Evolutionary conservation across 2,797 vertebrate genomes (phyloP).

Genomic region (Tokudaia muenninki): DNA sequence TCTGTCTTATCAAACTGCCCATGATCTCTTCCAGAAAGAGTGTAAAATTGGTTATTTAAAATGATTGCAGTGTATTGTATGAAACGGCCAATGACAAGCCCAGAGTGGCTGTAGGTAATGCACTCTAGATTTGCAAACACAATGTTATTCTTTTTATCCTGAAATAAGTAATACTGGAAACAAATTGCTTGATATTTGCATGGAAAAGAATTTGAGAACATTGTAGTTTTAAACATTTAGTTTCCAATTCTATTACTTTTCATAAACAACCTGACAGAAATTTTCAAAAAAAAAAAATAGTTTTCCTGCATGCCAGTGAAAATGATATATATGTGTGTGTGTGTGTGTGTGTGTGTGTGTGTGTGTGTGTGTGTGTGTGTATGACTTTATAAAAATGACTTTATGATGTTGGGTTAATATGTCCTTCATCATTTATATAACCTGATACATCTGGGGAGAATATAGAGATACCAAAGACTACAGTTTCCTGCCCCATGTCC

Average conservation of each 20-base stretch:
- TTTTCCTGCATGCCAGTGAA: background rate
- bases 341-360: too few relatives aligned
- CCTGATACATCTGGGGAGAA: background rate
- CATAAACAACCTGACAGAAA: background rate
- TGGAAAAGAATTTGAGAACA: slow-evolving; percentile 39
- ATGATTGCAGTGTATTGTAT: slow-evolving; percentile 29
- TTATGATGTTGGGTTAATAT: background rate
- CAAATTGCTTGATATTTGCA: slow-evolving; percentile 57
- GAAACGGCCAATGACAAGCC: slow-evolving; percentile 21
- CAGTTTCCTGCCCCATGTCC: background rate
- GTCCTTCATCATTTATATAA: background rate
- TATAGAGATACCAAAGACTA: background rate
- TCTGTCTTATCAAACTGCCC: slow-evolving; percentile 53
- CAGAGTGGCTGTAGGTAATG: slow-evolving; percentile 42
- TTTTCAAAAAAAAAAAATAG: background rate
- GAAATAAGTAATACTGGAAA: slow-evolving; percentile 46
- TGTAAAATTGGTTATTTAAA: slow-evolving; percentile 63
- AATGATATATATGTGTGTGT: too few relatives aligned
- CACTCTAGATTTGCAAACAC: slow-evolving; percentile 60
- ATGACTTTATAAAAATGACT: slow-evolving; percentile 26
- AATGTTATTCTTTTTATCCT: slow-evolving; percentile 49
- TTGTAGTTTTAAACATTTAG: slow-evolving; percentile 28
- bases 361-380: too few relatives aligned
- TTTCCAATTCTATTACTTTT: slow-evolving; percentile 55
- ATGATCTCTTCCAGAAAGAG: background rate